Conservation (phyloP, 2,797 vertebrate genomes). For the Eulemur albifrons region DNA sequence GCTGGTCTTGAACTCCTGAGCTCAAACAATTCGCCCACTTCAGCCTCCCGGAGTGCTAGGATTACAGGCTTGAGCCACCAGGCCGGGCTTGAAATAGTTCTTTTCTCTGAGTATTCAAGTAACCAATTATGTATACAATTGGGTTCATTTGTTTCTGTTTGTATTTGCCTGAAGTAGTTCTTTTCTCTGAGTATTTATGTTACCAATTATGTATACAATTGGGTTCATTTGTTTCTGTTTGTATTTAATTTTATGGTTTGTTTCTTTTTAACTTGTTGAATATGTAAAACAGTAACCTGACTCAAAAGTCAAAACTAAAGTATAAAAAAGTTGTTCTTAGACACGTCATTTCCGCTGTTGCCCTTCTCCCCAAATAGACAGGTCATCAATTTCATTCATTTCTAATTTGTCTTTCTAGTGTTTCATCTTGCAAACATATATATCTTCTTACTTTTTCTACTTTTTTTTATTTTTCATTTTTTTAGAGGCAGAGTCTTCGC, state of each 20-base stretch:
- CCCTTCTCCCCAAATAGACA: not conserved
- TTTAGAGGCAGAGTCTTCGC: too few species aligned
- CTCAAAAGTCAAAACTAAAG: not conserved
- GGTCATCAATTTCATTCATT: not conserved
- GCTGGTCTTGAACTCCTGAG: too few species aligned
- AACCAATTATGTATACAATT: not conserved
- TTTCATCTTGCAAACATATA: not conserved
- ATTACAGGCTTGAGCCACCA: too few species aligned
- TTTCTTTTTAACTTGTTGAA: not conserved
- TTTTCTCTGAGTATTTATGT: not conserved
- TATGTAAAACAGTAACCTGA: not conserved
- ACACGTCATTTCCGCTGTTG: not conserved
- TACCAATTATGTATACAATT: not conserved
- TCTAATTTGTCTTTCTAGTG: not conserved
- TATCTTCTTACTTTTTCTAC: not conserved
- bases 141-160: not conserved
- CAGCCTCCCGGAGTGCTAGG: too few species aligned
- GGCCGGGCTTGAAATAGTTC: not conserved
- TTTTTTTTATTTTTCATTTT: not conserved
- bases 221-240: not conserved
- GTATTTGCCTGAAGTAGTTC: not conserved
- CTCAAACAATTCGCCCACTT: too few species aligned
- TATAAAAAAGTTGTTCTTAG: not conserved
- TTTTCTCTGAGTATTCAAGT: not conserved
- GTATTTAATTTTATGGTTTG: not conserved